Evolutionary conservation across 2,797 vertebrate genomes (phyloP), one percentile per base, ranked within the genome.

Genomic region (Sphenodon punctatus): DNA sequence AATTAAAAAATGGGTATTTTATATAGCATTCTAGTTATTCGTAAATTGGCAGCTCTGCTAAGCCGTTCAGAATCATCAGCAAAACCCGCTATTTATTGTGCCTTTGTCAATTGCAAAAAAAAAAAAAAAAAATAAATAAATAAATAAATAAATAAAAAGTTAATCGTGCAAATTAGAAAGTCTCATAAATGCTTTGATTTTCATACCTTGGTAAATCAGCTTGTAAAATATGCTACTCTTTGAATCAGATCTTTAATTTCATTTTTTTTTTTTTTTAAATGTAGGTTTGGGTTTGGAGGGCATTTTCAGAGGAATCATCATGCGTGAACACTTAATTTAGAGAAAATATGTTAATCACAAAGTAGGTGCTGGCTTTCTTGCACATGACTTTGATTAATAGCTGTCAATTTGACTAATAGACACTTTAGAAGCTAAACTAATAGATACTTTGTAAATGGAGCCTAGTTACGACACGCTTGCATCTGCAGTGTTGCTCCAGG

Each of bases 371-470:
- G 58, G 9, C 41, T 77, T 82, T 8, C 25, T 73, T 78, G 72
- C 38, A 10, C 7, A 22, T 2, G 3, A 8, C 36, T 58, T 46
- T 71, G 60, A 72, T 73, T 77, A 81, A 65, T 41, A 73, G 48
- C 42, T 85, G 75, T 87, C 69, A 34, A 65, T 53, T 77, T 80
- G 63, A 78, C 34, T 78, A 71, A 84, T 14, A 58, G 65, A 41
- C 49, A 66, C 9, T 64, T 67, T 78, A 34, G 41, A 67, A 71
- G 69, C 30, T 76, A 75, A 72, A 74, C 59, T 63, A 78, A 49
- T 3, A 79, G 27, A 32, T 48, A 51, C 12, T 67, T 59, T 49
- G 55, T 65, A 69, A 79, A 53, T 42, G 75, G 34, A 39, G 49
- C 53, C 27, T 9, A 55, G 41, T 3, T 78, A 53, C 38, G 67